Evolutionary conservation across 1,140 invertebrate species (phyloP).

Genomic region (Drosophila tristis): DNA sequence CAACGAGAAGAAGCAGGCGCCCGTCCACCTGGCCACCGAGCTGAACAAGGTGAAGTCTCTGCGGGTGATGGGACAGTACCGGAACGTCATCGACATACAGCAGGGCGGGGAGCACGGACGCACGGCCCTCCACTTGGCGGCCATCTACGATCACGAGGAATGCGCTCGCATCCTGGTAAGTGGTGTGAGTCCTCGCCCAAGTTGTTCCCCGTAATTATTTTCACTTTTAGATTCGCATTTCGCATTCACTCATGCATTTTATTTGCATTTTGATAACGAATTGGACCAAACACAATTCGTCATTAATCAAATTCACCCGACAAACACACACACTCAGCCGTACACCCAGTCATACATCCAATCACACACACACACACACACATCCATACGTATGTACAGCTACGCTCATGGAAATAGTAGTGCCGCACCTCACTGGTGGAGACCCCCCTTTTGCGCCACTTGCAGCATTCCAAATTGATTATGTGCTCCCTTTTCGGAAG

Average conservation of each 20-base stretch:
- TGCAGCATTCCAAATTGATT: too few species aligned
- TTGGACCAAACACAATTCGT: conserved; percentile 29
- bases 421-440: too few species aligned
- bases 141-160: conserved; percentile 92
- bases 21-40: conserved; percentile 92
- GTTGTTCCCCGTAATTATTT: conserved; percentile 48
- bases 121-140: conserved; percentile 92
- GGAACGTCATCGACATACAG: conserved; percentile 88
- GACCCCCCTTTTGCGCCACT: too few species aligned
- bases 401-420: too few species aligned
- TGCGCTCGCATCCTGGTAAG: conserved; percentile 91
- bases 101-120: conserved; percentile 91
- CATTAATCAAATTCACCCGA: conserved; percentile 60
- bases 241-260: conserved; percentile 46
- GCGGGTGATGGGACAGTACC: conserved; percentile 88
- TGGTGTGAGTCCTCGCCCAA: conserved; percentile 61
- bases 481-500: too few species aligned
- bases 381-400: background rate
- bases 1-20: conserved; percentile 91
- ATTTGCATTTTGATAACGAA: conserved; percentile 55
- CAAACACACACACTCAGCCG: conserved; percentile 1
- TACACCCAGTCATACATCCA: conserved; percentile 1
- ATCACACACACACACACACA: conserved; percentile 10
- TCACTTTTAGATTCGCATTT: conserved; percentile 34
- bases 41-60: conserved; percentile 89